Evolutionary conservation across 2,113 vertebrate genomes (phyloP).

Genomic region (Dromas ardeola): DNA sequence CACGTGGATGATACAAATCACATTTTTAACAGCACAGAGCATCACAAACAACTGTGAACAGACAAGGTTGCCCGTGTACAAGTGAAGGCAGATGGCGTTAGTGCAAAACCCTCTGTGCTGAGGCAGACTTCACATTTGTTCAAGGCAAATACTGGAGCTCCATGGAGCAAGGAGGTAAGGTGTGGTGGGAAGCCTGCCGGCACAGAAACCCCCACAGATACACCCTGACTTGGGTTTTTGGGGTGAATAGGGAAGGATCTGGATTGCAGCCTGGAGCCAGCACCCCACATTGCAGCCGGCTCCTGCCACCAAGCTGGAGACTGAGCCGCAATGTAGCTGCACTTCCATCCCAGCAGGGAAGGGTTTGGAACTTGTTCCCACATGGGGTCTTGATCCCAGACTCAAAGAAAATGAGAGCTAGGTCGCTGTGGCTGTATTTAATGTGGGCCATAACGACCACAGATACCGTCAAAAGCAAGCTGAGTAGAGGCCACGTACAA

Average conservation of each 20-base stretch:
- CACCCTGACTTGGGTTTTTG: not conserved
- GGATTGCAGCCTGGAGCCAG: not conserved
- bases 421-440: not conserved
- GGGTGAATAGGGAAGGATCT: not conserved
- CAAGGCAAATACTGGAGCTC: not conserved
- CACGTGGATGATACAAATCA: not conserved
- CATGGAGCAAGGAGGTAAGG: not conserved
- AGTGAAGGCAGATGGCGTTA: rapidly evolving
- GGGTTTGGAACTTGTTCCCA: not conserved
- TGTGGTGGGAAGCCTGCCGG: not conserved
- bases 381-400: not conserved
- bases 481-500: not conserved
- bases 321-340: not conserved
- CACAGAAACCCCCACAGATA: not conserved
- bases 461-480: not conserved
- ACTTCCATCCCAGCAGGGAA: not conserved
- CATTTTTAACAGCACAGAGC: not conserved
- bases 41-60: not conserved
- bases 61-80: not conserved
- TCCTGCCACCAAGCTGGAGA: not conserved
- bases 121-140: not conserved
- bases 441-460: not conserved
- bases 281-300: not conserved
- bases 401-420: not conserved
- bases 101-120: not conserved